These are phyloP conservation scores for Caenorhabditis wallacei DNA, from an alignment of 2,888 invertebrate genomes.

Conservation along the genomic window DNA sequence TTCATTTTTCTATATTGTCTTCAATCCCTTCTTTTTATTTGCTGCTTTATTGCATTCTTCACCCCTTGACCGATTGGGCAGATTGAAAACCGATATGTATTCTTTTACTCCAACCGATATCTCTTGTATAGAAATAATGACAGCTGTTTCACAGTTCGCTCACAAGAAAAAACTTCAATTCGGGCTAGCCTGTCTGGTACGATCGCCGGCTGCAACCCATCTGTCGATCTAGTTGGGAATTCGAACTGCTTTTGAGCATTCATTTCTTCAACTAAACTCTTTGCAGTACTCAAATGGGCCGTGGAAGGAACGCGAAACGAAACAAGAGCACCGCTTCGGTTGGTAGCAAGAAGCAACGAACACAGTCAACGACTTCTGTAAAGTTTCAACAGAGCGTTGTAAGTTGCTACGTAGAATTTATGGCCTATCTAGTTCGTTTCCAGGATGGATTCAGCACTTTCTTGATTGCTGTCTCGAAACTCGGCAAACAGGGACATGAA, in stretches of 20 bases:
- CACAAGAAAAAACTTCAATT: not conserved
- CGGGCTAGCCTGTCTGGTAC: not conserved
- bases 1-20: constrained; percentile 7
- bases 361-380: constrained; percentile 28
- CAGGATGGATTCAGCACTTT: constrained; percentile 62
- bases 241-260: not conserved
- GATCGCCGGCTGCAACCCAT: not conserved
- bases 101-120: not conserved
- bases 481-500: constrained; percentile 44
- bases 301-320: constrained; percentile 36
- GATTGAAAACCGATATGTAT: constrained; percentile 17
- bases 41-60: constrained; percentile 14
- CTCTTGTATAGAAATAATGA: constrained; percentile 10
- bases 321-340: constrained; percentile 59
- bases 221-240: not conserved
- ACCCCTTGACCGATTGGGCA: constrained; percentile 6
- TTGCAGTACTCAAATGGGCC: constrained; percentile 56
- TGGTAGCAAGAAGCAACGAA: constrained; percentile 41
- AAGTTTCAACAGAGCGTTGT: constrained; percentile 52
- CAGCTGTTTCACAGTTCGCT: constrained; percentile 12
- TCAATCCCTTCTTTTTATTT: not conserved
- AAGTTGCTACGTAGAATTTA: constrained; percentile 2
- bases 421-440: not conserved
- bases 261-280: not conserved
- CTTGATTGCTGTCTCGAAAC: constrained; percentile 20